Conservation (phyloP, 2,888 invertebrate genomes). For the Drosophila testacea region DNA sequence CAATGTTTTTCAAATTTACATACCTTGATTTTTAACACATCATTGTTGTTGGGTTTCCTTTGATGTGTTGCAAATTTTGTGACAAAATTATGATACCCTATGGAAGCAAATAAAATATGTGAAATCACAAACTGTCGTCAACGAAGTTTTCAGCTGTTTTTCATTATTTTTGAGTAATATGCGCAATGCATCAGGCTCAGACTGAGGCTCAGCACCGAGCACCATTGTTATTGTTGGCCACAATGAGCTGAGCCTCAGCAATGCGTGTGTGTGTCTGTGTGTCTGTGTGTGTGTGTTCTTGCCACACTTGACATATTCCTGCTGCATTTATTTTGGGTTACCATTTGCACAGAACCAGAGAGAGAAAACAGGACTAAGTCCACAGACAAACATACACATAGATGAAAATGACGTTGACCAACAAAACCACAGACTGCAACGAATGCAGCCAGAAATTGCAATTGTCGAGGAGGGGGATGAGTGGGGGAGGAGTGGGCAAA, state of each 20-base stretch:
- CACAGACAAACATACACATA: slow-evolving; percentile 15
- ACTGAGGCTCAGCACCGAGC: slow-evolving; percentile 32
- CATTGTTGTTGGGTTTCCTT: not conserved
- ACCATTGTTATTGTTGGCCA: slow-evolving; percentile 31
- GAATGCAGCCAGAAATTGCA: slow-evolving; percentile 42
- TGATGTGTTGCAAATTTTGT: not conserved
- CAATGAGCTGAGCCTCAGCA: slow-evolving; percentile 36
- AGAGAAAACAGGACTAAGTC: slow-evolving; percentile 30
- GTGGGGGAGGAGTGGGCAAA: not conserved
- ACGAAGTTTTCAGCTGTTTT: slow-evolving; percentile 48
- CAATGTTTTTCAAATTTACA: not conserved
- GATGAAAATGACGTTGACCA: slow-evolving; percentile 15
- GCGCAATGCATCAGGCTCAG: slow-evolving; percentile 74
- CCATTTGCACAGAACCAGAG: slow-evolving; percentile 47
- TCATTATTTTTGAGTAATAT: slow-evolving; percentile 78
- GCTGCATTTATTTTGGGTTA: slow-evolving; percentile 73
- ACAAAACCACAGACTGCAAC: slow-evolving; percentile 37
- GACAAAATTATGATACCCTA: not conserved
- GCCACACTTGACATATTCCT: slow-evolving; percentile 71
- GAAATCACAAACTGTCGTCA: slow-evolving; percentile 54
- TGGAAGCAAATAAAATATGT: slow-evolving; percentile 9
- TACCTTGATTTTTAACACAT: too few species aligned
- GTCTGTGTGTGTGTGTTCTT: slow-evolving; percentile 7
- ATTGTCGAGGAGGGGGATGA: slow-evolving; percentile 21
- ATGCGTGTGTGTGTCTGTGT: slow-evolving; percentile 6